Percentiles rank a stretch among this genome's conserved stretches.
These are phyloP conservation scores for Varecia variegata DNA, from an alignment of 2,797 vertebrate species.

Conservation along the genomic window DNA sequence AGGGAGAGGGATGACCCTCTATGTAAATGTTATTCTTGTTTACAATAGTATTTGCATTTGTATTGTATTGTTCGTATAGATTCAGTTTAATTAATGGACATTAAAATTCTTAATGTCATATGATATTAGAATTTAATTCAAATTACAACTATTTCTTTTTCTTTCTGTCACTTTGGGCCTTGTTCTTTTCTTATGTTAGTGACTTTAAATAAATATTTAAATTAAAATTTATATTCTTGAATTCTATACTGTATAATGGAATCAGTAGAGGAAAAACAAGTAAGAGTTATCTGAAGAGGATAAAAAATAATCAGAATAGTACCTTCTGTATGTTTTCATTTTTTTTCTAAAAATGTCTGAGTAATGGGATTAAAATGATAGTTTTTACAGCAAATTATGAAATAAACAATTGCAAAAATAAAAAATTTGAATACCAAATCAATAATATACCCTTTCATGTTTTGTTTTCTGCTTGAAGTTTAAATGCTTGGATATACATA, in stretches of 20 bases:
- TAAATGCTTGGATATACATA: background rate
- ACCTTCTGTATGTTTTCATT: background rate
- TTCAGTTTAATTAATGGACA: background rate
- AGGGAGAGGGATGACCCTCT: background rate
- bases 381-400: background rate
- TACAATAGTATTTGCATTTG: background rate
- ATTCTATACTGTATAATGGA: background rate
- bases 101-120: background rate
- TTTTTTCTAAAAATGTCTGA: background rate
- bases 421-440: background rate
- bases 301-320: background rate
- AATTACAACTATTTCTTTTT: background rate
- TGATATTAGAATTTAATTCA: background rate
- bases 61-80: background rate
- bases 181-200: background rate
- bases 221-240: background rate
- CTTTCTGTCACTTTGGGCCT: background rate
- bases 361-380: background rate
- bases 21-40: background rate
- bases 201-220: background rate
- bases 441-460: background rate
- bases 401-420: background rate
- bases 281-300: background rate
- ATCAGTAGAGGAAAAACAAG: background rate
- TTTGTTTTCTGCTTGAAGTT: background rate